Evolutionary conservation across 1,140 invertebrate species (phyloP).

Genomic region (Oncopeltus fasciatus): DNA sequence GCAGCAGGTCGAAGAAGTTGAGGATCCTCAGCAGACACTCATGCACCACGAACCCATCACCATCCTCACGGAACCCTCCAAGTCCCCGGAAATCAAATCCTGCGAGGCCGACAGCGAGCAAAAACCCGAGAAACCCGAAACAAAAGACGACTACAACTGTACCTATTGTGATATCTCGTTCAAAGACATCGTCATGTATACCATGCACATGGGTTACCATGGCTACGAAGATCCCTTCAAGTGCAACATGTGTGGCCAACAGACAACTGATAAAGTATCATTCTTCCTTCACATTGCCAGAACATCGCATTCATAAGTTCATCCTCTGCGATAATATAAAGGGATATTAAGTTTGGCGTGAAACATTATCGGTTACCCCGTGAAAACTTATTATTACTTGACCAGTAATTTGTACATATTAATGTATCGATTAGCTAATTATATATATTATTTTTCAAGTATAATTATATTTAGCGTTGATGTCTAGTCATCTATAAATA

Average conservation of each 20-base stretch:
- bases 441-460: constrained; percentile 1
- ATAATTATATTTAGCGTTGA: not conserved
- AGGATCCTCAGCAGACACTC: constrained; percentile 22
- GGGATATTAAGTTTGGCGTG: not conserved
- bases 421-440: not conserved
- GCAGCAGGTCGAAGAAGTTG: constrained; percentile 31
- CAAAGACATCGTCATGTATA: constrained; percentile 79
- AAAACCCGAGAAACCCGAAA: not conserved
- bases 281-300: constrained; percentile 87
- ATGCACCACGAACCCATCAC: not conserved
- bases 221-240: constrained; percentile 77
- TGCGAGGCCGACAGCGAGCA: constrained; percentile 12
- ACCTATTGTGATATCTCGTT: constrained; percentile 80
- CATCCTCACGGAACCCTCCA: not conserved
- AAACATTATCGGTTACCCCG: not conserved
- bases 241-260: constrained; percentile 85
- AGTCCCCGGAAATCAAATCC: constrained; percentile 10
- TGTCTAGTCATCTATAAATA: not conserved
- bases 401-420: not conserved
- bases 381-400: not conserved
- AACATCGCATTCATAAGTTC: constrained; percentile 44
- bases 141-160: constrained; percentile 44
- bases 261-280: constrained; percentile 61
- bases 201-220: constrained; percentile 93
- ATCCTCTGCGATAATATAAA: not conserved